phyloP scores from a whole-genome alignment of 23 tunicate genomes.

The Trididemnum nubilum region DNA sequence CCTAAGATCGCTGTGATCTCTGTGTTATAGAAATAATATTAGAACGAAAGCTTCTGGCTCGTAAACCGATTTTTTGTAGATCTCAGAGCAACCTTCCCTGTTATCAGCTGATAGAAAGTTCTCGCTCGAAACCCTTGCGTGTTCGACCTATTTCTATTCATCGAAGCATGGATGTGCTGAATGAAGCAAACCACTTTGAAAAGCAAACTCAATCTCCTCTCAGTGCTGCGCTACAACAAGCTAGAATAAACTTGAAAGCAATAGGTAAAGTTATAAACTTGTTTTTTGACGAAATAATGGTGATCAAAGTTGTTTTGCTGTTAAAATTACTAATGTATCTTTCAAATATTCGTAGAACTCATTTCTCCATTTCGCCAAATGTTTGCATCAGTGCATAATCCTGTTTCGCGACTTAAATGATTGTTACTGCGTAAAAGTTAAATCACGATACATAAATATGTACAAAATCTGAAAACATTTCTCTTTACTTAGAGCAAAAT shows the following conservation, averaged over 20 bases:
- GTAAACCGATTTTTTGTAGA: background rate
- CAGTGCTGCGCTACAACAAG: slow-evolving; percentile 56
- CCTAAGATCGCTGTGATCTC: no score
- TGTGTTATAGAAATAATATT: no score
- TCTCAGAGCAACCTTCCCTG: background rate
- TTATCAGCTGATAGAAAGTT: background rate
- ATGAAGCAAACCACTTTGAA: background rate
- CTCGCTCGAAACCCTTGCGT: background rate
- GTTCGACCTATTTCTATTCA: background rate
- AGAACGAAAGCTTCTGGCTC: no score
- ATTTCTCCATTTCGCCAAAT: background rate
- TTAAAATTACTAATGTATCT: background rate
- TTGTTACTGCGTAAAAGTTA: no score
- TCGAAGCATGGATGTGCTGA: background rate
- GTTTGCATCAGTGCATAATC: no score
- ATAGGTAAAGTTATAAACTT: background rate
- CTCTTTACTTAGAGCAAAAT: no score
- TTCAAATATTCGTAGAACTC: background rate
- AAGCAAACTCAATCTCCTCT: slow-evolving; percentile 41
- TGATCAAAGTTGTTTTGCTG: background rate
- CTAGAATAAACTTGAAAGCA: slow-evolving; percentile 14
- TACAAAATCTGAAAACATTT: no score
- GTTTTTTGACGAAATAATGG: background rate
- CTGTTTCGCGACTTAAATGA: no score
- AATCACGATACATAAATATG: no score